phyloP scores from a whole-genome alignment of 2,888 invertebrate species.

The Aricia artaxerxes region DNA sequence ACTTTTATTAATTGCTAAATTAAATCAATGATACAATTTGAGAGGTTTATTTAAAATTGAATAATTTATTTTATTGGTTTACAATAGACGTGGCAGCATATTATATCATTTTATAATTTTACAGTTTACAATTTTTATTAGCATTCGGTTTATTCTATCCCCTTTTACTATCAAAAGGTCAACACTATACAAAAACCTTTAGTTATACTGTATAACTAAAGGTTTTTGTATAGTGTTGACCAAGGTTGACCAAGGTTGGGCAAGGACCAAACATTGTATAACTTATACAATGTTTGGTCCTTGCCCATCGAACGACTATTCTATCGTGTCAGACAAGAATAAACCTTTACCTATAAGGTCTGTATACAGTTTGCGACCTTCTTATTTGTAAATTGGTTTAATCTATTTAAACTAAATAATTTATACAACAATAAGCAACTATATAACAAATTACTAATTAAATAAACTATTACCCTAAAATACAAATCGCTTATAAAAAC shows the following conservation, averaged over 20 bases:
- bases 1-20: background rate
- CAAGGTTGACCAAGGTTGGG: background rate
- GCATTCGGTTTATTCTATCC: background rate
- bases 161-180: background rate
- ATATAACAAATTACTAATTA: slow-evolving; percentile 22
- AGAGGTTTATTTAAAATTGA: slow-evolving; percentile 9
- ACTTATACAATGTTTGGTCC: background rate
- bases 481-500: slow-evolving; percentile 17
- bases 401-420: slow-evolving; percentile 18
- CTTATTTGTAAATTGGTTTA: background rate
- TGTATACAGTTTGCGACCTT: background rate
- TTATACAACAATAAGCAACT: slow-evolving; percentile 29
- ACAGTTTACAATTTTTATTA: slow-evolving; percentile 17
- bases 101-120: slow-evolving; percentile 18
- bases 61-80: slow-evolving; percentile 2
- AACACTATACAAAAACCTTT: background rate
- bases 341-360: background rate
- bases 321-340: background rate
- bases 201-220: background rate
- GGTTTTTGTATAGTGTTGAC: too few relatives aligned
- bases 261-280: background rate
- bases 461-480: slow-evolving; percentile 15
- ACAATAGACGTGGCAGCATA: background rate
- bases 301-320: background rate
- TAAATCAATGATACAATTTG: background rate